Percentiles rank a stretch among this genome's conserved stretches.
Evolutionary conservation across 2,797 vertebrate genomes (phyloP).

Genomic region (Apogon hyalosoma): DNA sequence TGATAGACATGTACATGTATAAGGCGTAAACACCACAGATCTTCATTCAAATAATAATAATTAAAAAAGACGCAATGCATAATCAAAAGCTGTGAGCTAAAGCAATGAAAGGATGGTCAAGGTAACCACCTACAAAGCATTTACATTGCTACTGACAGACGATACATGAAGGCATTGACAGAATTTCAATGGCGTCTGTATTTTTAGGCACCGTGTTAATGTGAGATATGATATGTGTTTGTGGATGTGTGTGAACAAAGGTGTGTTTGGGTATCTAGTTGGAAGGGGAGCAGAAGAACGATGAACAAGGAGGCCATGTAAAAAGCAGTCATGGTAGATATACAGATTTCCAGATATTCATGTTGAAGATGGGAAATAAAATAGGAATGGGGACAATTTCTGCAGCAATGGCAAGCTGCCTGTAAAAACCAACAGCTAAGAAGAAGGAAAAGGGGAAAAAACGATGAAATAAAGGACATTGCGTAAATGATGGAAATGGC

Average conservation of each 20-base stretch:
- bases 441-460: slow-evolving; percentile 54
- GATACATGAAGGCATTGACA: slow-evolving; percentile 85
- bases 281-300: slow-evolving; percentile 21
- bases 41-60: slow-evolving; percentile 63
- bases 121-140: slow-evolving; percentile 78
- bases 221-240: slow-evolving; percentile 73
- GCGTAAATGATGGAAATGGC: slow-evolving; percentile 82
- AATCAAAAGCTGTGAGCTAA: slow-evolving; percentile 76
- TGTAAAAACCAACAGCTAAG: slow-evolving; percentile 86
- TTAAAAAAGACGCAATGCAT: slow-evolving; percentile 54
- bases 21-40: slow-evolving; percentile 81
- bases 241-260: slow-evolving; percentile 53
- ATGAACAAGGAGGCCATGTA: slow-evolving; percentile 63
- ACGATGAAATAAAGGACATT: slow-evolving; percentile 69
- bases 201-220: slow-evolving; percentile 99
- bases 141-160: slow-evolving; percentile 86
- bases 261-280: slow-evolving; percentile 52
- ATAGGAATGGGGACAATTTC: slow-evolving; percentile 74
- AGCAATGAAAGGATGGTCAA: slow-evolving; percentile 66
- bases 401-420: slow-evolving; percentile 85
- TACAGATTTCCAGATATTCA: slow-evolving; percentile 83
- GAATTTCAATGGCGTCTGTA: slow-evolving; percentile 91
- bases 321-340: slow-evolving; percentile 85
- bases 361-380: slow-evolving; percentile 82
- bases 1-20: slow-evolving; percentile 72